Base-by-base conservation (phyloP, 1,140 invertebrate species). In the Watersipora subatra region DNA sequence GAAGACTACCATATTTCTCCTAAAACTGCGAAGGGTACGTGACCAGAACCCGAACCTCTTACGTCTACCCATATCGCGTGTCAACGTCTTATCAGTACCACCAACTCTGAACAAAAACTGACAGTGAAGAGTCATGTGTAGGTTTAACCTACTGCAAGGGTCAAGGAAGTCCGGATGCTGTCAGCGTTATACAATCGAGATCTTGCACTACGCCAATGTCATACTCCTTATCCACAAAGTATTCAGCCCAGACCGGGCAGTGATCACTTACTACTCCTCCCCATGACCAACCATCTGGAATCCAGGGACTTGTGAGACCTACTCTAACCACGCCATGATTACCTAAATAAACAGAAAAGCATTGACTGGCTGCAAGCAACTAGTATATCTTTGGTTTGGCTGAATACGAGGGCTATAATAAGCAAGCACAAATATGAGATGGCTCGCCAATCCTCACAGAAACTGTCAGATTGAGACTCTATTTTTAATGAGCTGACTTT, bases 201-300 rank as follows among this genome's bases (percentile, higher is more conserved):
- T 46, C 34, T 12, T n/a, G 7, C 7, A n/a, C 34, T 46, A n/a
- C 69, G 15, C 70, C 70, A 57, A 59, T 64, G 64, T 75, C 74
- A n/a, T 72, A 64, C 65, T 78, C 73, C 46, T 73, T 71, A 28
- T 72, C 68, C 19, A 70, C 68, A 67, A 73, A 78, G n/a, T 84
- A 68, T 66, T 83, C 82, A 46, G 83, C 83, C 86, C 86, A 90
- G 1, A 89, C 77, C 17, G 88, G 88, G 73, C 85, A 88, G 76
- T 86, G 85, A 59, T 84, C 83, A 26, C 87, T 88, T 1, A 85
- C 87, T 7, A 85, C 81, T 1, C 89, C 89, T 30, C 88, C 88
- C 88, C 87, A 89, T 20, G 82, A 83, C 89, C 89, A 91, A 12
- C 88, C 88, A 55, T 85, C 82, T 1, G 89, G 88, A 64, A 91